Evolutionary conservation across 2,888 invertebrate genomes (phyloP).

Genomic region (Troilus luridus): DNA sequence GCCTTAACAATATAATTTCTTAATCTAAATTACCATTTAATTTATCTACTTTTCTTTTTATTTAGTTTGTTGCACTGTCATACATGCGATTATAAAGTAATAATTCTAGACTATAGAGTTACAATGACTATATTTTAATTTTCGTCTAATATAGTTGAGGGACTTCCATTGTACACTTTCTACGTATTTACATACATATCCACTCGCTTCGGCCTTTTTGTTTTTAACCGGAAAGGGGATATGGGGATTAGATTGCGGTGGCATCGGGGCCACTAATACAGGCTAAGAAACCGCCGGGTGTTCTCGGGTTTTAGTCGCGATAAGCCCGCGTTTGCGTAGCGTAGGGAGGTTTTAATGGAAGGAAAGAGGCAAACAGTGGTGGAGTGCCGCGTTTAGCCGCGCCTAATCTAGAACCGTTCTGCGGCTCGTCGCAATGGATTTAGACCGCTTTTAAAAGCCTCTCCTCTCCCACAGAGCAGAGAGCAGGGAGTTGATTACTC

Average conservation of each 20-base stretch:
- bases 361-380: constrained; percentile 33
- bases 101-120: too few relatives aligned
- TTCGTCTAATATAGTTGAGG: too few relatives aligned
- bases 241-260: not conserved
- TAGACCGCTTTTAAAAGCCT: constrained; percentile 40
- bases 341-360: constrained; percentile 42
- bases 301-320: constrained; percentile 24
- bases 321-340: constrained; percentile 22
- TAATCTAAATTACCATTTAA: too few relatives aligned
- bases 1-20: too few relatives aligned
- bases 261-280: not conserved
- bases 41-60: too few relatives aligned
- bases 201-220: not conserved
- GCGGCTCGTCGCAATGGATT: constrained; percentile 46
- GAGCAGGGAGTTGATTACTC: constrained; percentile 14
- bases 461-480: not conserved
- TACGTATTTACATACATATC: not conserved
- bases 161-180: not conserved
- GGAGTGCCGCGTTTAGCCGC: not conserved
- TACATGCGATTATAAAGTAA: too few relatives aligned
- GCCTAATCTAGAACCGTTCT: constrained; percentile 39
- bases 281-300: not conserved
- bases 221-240: not conserved
- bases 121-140: too few relatives aligned
- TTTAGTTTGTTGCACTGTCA: too few relatives aligned